Evolutionary conservation across 1,140 invertebrate genomes (phyloP), one percentile per base, ranked within the genome.

Genomic region (Dreissena rostriformis): DNA sequence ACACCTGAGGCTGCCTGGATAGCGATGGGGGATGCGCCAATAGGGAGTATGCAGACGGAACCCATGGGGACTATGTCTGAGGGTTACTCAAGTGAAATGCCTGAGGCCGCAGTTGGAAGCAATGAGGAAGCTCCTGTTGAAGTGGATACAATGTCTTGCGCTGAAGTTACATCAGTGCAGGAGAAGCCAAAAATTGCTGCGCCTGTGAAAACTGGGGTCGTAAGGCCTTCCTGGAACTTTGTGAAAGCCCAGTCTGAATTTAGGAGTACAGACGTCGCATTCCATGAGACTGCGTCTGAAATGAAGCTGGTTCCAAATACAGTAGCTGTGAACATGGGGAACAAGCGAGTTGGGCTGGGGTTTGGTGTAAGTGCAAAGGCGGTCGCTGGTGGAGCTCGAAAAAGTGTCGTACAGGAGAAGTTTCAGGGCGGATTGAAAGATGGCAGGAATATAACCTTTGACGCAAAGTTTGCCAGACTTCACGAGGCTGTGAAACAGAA

Each of bases 241-340:
- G 80, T 82, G 28, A 82, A 82, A 66, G 80, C 80, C n/a, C 53
- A 74, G 26, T 19, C 49, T 24, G 80, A 82, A 52, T 82, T 82
- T 57, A 55, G 68, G 19, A 82, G 80, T 61, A 82, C 70, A n/a
- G 80, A 82, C 66, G 80, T 82, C 19, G 80, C 80, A 63, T 82
- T 82, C 49, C 80, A 82, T 73, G 80, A 82, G 66, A 66, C 70
- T 4, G 49, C 28, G 1, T 17, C 55, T 65, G 24, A 14, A 14
- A 24, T 6, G 15, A 67, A 70, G 29, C 77, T 66, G n/a, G 70
- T n/a, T 12, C 77, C 77, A 4, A 79, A 79, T 22, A 53, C 51
- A 28, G 22, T 79, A 28, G 70, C 66, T 79, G 77, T 79, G 2
- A 79, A 79, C 29, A 68, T 79, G 51, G 79, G 79, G 1, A 81